Evolutionary conservation across 2,797 vertebrate species (phyloP), one percentile per base, ranked within the genome.

Genomic region (Phoebastria nigripes): DNA sequence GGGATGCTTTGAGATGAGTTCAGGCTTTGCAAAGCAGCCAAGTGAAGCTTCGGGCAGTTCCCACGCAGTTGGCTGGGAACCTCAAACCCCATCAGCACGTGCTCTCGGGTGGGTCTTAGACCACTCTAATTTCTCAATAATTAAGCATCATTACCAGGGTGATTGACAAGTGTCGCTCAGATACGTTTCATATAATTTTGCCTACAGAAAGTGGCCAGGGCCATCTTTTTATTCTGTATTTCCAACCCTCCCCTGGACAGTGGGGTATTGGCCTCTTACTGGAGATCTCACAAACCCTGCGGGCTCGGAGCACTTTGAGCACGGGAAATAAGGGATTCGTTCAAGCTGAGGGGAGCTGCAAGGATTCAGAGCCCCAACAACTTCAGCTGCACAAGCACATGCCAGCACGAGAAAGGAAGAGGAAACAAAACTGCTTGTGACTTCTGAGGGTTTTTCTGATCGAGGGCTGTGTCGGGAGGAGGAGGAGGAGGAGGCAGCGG

Each of bases 111-210:
- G 31, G 47, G 46, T 71, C 82, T 39, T 3, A 12, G 20, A 51
- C 37, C 20, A 2, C 80, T 39, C 71, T 6, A 8, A 51, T 49
- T 20, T 35, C 61, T 29, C 37, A 15, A 3, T 24, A 49, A 70
- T 39, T 56, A 67, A 47, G 20, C 56, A 12, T 22, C 86, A 2
- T 39, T 62, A 20, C 4, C 6, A 7, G 52, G 41, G 39, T 26
- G 82, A 90, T 6, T 37, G 89, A 51, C 71, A 71, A 62, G 21
- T n/a, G 72, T 28, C 92, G 70, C 46, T 66, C 65, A n/a, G n/a
- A 12, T 2, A 20, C 0, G 0, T 37, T 52, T 52, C 19, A 21
- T 1, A 11, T 0, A 1, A 12, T 46, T 71, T 17, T 73, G 46
- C 29, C 51, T 55, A 41, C 35, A 46, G 44, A 39, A 56, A 63